Evolutionary conservation across 2,797 vertebrate genomes (phyloP).

Genomic region (Anomalospiza imberbis): DNA sequence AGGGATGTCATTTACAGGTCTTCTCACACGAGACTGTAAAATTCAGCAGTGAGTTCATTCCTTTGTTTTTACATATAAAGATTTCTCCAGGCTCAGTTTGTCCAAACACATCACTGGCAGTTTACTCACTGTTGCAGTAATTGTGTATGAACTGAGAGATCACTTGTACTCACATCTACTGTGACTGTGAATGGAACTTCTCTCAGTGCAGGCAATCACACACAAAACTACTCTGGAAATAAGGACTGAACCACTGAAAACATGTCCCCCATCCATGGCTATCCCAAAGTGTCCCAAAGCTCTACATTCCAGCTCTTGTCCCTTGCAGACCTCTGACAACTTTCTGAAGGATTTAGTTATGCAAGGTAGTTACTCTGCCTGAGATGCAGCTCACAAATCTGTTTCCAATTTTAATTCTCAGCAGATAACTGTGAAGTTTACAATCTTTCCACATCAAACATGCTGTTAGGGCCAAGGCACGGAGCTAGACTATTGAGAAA

Average conservation of each 20-base stretch:
- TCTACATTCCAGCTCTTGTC: background rate
- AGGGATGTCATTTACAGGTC: background rate
- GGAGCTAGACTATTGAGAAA: conserved; percentile 27
- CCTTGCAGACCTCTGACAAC: background rate
- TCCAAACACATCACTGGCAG: background rate
- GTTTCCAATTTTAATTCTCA: conserved; percentile 18
- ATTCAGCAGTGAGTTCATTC: background rate
- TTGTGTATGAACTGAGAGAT: background rate
- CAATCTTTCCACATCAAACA: conserved; percentile 30
- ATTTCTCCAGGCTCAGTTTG: background rate
- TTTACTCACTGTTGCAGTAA: background rate
- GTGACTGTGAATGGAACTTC: background rate
- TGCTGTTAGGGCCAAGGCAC: conserved; percentile 8
- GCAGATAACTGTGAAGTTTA: conserved; percentile 33
- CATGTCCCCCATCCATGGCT: background rate
- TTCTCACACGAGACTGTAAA: background rate
- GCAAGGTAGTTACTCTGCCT: background rate
- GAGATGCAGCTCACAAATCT: background rate
- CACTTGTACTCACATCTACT: background rate
- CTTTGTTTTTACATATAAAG: background rate
- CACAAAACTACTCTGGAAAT: background rate
- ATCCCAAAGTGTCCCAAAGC: background rate
- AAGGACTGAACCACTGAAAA: background rate
- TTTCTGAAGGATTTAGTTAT: background rate
- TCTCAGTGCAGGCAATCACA: background rate